phyloP scores from a whole-genome alignment of 2,797 vertebrate genomes.

The Enteromius argenteus region DNA sequence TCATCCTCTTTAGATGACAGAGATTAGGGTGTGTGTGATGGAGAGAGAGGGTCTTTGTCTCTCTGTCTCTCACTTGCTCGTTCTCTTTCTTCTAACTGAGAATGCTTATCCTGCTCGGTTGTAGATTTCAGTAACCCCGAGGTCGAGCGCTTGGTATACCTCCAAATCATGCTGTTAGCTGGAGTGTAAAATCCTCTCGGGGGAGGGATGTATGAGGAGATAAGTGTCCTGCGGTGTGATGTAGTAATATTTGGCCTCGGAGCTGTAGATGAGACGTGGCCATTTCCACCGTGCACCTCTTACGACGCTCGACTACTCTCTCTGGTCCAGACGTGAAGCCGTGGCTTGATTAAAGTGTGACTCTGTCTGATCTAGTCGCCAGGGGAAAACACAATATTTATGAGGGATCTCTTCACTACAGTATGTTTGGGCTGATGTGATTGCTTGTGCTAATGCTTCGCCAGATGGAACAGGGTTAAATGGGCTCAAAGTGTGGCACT shows the following conservation, averaged over 20 bases:
- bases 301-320: slow-evolving; percentile 53
- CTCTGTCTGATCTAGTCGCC: slow-evolving; percentile 26
- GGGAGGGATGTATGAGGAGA: slow-evolving; percentile 73
- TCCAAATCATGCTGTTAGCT: slow-evolving; percentile 77
- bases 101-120: slow-evolving; percentile 56
- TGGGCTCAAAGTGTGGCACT: slow-evolving; percentile 8
- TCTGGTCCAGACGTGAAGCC: slow-evolving; percentile 28
- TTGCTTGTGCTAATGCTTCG: slow-evolving; percentile 9
- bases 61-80: slow-evolving; percentile 64
- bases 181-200: slow-evolving; percentile 75
- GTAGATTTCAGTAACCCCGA: slow-evolving; percentile 60
- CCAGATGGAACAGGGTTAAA: slow-evolving; percentile 23
- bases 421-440: slow-evolving; percentile 31
- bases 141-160: slow-evolving; percentile 82
- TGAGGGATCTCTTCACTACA: slow-evolving; percentile 29
- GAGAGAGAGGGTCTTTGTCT: slow-evolving; percentile 46
- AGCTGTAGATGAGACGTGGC: slow-evolving; percentile 70
- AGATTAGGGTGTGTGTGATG: slow-evolving; percentile 57
- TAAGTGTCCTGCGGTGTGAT: slow-evolving; percentile 77
- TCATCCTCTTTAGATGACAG: slow-evolving; percentile 61
- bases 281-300: slow-evolving; percentile 71
- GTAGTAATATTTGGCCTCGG: slow-evolving; percentile 74
- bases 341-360: slow-evolving; percentile 52
- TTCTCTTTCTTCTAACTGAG: slow-evolving; percentile 59
- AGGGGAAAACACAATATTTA: slow-evolving; percentile 47